Evolutionary conservation across 2,797 vertebrate species (phyloP), one percentile per base, ranked within the genome.

Genomic region (Lutra lutra): DNA sequence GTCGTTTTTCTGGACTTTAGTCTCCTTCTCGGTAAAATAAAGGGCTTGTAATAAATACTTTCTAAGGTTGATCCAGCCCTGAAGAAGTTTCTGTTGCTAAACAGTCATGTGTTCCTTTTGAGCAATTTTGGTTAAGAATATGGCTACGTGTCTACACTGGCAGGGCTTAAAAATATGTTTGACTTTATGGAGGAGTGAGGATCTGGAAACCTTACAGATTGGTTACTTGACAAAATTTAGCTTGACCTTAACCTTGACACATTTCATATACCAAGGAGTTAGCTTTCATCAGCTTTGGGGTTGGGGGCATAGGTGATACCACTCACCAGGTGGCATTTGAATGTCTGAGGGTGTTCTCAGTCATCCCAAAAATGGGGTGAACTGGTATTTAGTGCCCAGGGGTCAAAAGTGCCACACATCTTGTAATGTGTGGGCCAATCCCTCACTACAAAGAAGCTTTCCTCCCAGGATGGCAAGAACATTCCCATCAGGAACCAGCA

Each of bases 121-220:
- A 89, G 40, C 25, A 64, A 23, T 83, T 93, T 93, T 95, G 56
- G 23, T 97, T 97, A 64, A 54, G 43, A 58, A 7, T 8, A 23
- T 89, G 27, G 23, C 25, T 48, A 27, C 43, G 0, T 32, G 27
- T 89, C 27, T 89, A 6, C 1, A 8, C 62, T 93, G 23, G 10
- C 32, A 62, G 62, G n/a, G 29, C 23, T 89, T 51, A 58, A 85
- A 85, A 78, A 58, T 5, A 1, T 80, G 9, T 77, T 21, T 83
- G 35, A 35, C 25, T 96, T 91, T 79, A 23, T 17, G n/a, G 35
- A 66, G 25, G 13, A 72, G 1, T 35, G 4, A 75, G n/a, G 32
- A 38, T 43, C 46, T 92, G 17, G 40, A 92, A 85, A 27, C n/a
- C 18, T 10, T 56, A 21, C 32, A 32, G 3, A 25, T 51, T 6